These are phyloP conservation scores for Xanthia togata DNA, from an alignment of 2,888 invertebrate genomes.

Conservation along the genomic window DNA sequence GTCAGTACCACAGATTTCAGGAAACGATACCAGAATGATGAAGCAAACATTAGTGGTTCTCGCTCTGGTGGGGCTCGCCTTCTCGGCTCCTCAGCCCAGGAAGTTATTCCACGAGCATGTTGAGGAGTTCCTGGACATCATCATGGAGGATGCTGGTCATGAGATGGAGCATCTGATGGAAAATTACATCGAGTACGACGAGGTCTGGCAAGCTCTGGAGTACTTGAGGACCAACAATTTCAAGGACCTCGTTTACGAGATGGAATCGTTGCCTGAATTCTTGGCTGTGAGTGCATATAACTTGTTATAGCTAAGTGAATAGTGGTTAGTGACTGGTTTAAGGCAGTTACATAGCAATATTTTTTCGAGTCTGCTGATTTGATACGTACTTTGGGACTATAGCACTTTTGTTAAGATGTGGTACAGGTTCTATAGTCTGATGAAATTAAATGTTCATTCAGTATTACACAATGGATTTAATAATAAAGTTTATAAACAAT, in stretches of 20 bases:
- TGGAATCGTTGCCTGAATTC: conserved; percentile 83
- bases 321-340: not conserved
- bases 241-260: conserved; percentile 78
- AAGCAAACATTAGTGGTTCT: conserved; percentile 74
- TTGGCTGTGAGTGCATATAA: conserved; percentile 75
- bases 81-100: conserved; percentile 78
- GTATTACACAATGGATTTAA: too few relatives aligned
- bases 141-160: conserved; percentile 70
- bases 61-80: conserved; percentile 72
- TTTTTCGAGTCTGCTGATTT: not conserved
- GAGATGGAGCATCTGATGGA: conserved; percentile 69
- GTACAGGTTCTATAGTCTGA: not conserved
- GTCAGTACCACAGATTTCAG: conserved; percentile 59
- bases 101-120: conserved; percentile 83
- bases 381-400: too few relatives aligned
- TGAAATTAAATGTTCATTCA: not conserved
- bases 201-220: conserved; percentile 72
- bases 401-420: too few relatives aligned
- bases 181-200: conserved; percentile 77
- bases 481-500: too few relatives aligned
- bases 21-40: conserved; percentile 70
- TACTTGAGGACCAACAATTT: conserved; percentile 78
- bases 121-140: conserved; percentile 78
- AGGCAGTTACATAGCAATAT: not conserved
- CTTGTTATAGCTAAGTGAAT: not conserved